Conservation (phyloP, 1,140 invertebrate species). For the Neomicropteryx cornuta region DNA sequence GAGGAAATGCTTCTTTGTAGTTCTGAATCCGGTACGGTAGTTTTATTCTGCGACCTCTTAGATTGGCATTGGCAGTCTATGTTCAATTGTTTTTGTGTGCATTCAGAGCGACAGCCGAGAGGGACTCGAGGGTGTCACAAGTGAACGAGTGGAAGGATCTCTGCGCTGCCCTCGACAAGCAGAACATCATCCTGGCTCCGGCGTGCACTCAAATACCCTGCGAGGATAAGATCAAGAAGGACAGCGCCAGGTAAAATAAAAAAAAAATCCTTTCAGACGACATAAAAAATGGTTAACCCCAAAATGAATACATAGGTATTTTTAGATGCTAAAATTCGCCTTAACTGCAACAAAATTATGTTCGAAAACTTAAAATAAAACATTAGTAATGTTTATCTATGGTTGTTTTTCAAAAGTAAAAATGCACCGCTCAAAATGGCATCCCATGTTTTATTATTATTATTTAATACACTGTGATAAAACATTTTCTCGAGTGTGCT, state of each 20-base stretch:
- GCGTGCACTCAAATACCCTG: slow-evolving; percentile 87
- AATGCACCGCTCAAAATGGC: not conserved
- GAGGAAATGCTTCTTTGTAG: no score
- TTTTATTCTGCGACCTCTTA: no score
- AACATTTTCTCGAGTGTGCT: not conserved
- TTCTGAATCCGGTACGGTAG: no score
- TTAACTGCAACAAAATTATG: not conserved
- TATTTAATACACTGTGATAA: not conserved
- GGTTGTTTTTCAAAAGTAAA: not conserved
- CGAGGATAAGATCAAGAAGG: slow-evolving; percentile 94
- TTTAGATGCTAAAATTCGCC: not conserved
- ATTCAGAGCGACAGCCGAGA: slow-evolving; percentile 63
- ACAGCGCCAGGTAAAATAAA: slow-evolving; percentile 84
- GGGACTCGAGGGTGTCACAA: slow-evolving; percentile 60
- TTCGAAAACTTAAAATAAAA: slow-evolving; percentile 1
- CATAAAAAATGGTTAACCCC: no score
- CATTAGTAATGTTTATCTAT: slow-evolving; percentile 1
- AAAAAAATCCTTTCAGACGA: no score
- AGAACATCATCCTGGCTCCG: slow-evolving; percentile 82
- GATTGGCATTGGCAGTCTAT: no score
- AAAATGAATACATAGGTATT: no score
- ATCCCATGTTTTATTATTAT: no score
- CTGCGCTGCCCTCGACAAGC: slow-evolving; percentile 66
- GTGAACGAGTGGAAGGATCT: slow-evolving; percentile 78
- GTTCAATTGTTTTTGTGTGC: no score